A percentile compares a stretch with the other conserved stretches of the same genome.
phyloP scores from a whole-genome alignment of 2,888 invertebrate genomes.

The Piscicola geometra region DNA sequence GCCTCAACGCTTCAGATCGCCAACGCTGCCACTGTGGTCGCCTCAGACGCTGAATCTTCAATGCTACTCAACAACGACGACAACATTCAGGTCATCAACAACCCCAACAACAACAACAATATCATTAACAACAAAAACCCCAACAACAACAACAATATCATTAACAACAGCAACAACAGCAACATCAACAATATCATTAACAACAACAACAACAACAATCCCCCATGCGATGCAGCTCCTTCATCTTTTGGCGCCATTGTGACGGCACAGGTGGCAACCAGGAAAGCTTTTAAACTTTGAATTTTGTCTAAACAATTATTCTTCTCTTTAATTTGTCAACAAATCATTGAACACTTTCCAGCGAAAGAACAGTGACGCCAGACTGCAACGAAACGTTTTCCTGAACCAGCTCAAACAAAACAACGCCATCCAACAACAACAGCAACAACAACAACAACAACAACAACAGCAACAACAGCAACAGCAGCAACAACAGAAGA shows the following conservation, averaged over 20 bases:
- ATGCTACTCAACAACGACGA: neutral
- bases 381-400: neutral
- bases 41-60: neutral
- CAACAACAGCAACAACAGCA: neutral
- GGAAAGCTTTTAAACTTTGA: no score
- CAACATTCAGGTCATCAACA: neutral
- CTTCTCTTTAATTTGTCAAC: no score
- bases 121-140: neutral
- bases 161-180: neutral
- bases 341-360: no score
- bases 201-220: slow-evolving; percentile 1
- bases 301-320: no score
- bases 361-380: neutral
- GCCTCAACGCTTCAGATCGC: neutral
- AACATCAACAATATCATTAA: neutral
- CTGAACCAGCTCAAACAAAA: slow-evolving; percentile 4
- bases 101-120: neutral
- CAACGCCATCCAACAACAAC: neutral
- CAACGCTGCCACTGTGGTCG: neutral
- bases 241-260: no score
- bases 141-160: neutral
- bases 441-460: slow-evolving; percentile 11
- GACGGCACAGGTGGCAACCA: no score
- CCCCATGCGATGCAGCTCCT: no score
- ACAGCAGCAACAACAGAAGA: neutral